Evolutionary conservation across 1,140 invertebrate genomes (phyloP).

Genomic region (Coptotermes formosanus): DNA sequence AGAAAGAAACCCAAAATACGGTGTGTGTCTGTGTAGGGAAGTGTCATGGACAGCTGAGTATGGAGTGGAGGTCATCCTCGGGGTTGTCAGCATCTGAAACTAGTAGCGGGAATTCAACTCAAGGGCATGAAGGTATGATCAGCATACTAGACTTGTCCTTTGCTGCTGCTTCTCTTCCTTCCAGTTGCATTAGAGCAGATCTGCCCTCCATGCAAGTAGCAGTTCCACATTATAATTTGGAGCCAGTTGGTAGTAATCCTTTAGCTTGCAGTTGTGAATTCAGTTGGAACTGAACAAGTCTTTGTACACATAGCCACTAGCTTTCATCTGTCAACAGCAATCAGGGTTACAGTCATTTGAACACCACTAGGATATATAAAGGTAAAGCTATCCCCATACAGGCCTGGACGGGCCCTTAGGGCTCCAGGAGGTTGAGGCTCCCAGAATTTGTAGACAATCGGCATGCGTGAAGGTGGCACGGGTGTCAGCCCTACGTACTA

Average conservation of each 20-base stretch:
- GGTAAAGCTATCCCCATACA: no score
- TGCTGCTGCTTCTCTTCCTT: not conserved
- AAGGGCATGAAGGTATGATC: not conserved
- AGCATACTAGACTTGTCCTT: not conserved
- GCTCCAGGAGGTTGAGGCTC: no score
- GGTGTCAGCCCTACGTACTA: no score
- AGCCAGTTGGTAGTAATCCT: not conserved
- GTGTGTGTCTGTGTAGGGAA: not conserved
- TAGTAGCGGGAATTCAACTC: not conserved
- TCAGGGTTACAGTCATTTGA: not conserved
- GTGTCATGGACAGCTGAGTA: slow-evolving; percentile 30
- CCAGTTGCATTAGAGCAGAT: not conserved
- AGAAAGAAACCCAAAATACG: not conserved
- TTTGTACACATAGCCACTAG: not conserved
- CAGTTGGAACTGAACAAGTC: not conserved
- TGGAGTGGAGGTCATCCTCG: slow-evolving; percentile 32
- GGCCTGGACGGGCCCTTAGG: no score
- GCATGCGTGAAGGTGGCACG: no score
- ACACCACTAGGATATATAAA: not conserved
- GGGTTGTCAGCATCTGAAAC: not conserved
- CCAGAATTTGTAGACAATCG: no score
- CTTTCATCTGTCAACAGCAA: not conserved
- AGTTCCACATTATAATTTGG: not conserved
- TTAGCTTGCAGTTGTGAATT: not conserved
- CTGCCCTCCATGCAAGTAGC: not conserved